These are phyloP conservation scores for Lasioglossum vierecki DNA, from an alignment of 2,888 invertebrate genomes.

Conservation along the genomic window DNA sequence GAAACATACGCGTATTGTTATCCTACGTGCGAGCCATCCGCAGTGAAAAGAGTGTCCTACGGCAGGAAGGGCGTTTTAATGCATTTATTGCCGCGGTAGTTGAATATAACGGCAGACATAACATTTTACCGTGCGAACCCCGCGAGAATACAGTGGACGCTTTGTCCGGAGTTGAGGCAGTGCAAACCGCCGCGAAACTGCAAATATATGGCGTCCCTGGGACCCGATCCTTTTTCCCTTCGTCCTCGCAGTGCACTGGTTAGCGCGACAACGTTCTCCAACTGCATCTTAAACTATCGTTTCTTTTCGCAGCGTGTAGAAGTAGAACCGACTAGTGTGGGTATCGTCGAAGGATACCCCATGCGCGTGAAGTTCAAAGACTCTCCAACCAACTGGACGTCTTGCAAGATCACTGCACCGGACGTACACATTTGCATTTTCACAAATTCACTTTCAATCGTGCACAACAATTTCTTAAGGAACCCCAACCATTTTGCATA, in stretches of 20 bases:
- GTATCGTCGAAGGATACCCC: slow-evolving; percentile 46
- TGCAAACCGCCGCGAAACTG: slow-evolving; percentile 6
- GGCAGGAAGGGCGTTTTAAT: slow-evolving; percentile 30
- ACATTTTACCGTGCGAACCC: slow-evolving; percentile 42
- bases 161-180: slow-evolving; percentile 30
- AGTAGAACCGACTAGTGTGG: slow-evolving; percentile 2
- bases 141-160: slow-evolving; percentile 26
- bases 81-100: slow-evolving; percentile 42
- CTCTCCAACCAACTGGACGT: slow-evolving; percentile 38
- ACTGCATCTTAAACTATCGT: neutral
- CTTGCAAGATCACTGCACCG: slow-evolving; percentile 40
- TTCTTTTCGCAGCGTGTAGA: slow-evolving; percentile 10
- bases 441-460: neutral
- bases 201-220: neutral
- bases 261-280: neutral
- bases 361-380: slow-evolving; percentile 32
- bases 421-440: slow-evolving; percentile 1
- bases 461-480: neutral
- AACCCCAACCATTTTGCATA: neutral
- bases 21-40: neutral
- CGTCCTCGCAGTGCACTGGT: slow-evolving; percentile 11
- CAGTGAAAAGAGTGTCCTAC: slow-evolving; percentile 8
- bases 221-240: slow-evolving; percentile 2
- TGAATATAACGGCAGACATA: slow-evolving; percentile 38
- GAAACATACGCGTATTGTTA: slow-evolving; percentile 17